A percentile compares a stretch with the other conserved stretches of the same genome.
These are phyloP conservation scores for Sandelia bainsii DNA, from an alignment of 2,797 vertebrate genomes.

Conservation along the genomic window DNA sequence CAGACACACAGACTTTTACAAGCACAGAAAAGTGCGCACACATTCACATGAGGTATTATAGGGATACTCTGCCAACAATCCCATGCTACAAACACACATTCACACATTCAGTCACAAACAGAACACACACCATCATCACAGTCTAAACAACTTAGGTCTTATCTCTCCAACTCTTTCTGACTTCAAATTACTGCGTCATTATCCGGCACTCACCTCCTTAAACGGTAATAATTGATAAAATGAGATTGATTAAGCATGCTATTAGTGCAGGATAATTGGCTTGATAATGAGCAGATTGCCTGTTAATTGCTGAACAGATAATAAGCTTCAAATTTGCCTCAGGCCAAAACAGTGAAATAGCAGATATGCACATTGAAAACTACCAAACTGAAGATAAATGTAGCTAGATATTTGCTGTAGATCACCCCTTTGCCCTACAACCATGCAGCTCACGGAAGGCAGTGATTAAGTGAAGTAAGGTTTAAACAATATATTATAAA, in stretches of 20 bases:
- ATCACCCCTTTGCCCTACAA: slow-evolving; percentile 13
- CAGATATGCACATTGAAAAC: slow-evolving; percentile 50
- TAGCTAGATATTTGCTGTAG: slow-evolving; percentile 15
- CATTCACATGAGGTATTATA: background rate
- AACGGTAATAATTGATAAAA: slow-evolving; percentile 81
- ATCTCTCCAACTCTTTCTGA: slow-evolving; percentile 67
- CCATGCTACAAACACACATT: background rate
- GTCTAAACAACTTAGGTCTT: slow-evolving; percentile 73
- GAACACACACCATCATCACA: slow-evolving; percentile 32
- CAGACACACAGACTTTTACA: slow-evolving; percentile 18
- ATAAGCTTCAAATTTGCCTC: slow-evolving; percentile 63
- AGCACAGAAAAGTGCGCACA: slow-evolving; percentile 1
- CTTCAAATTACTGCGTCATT: slow-evolving; percentile 71
- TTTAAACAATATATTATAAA: no score
- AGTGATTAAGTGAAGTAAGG: no score
- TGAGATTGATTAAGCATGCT: slow-evolving; percentile 81
- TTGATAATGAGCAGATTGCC: slow-evolving; percentile 80
- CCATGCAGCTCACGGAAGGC: background rate
- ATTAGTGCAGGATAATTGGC: slow-evolving; percentile 80
- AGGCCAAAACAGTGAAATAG: slow-evolving; percentile 52
- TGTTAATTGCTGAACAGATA: slow-evolving; percentile 79
- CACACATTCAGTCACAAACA: slow-evolving; percentile 16
- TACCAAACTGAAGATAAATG: slow-evolving; percentile 14
- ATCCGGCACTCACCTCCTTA: slow-evolving; percentile 71
- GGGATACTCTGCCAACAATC: background rate